Evolutionary conservation across 2,113 vertebrate species (phyloP).

Genomic region (Prolemur simus): DNA sequence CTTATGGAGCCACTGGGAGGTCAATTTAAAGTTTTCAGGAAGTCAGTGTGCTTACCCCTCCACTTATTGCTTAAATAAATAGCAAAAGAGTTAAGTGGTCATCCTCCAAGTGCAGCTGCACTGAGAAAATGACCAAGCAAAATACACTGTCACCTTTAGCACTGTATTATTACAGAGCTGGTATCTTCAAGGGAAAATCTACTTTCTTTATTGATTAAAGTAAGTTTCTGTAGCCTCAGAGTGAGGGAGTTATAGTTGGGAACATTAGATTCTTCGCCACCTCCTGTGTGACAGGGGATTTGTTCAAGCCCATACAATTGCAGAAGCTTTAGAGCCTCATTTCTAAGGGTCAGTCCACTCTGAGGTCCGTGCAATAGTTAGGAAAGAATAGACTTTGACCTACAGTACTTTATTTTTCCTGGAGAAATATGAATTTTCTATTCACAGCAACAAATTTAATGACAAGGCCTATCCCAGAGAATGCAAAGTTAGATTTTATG

Average conservation of each 20-base stretch:
- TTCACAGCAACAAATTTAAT: neutral
- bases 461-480: neutral
- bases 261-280: neutral
- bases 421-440: neutral
- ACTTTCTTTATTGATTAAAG: slow-evolving; percentile 9
- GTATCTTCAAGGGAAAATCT: slow-evolving; percentile 23
- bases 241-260: neutral
- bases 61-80: slow-evolving; percentile 63
- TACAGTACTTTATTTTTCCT: neutral
- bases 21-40: slow-evolving; percentile 58
- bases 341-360: neutral
- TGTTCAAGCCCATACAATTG: neutral
- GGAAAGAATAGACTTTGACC: neutral
- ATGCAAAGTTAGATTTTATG: neutral
- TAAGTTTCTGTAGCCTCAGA: neutral
- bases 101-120: neutral
- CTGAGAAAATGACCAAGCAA: slow-evolving; percentile 47
- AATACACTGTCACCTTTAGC: neutral
- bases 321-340: neutral
- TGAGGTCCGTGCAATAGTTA: neutral
- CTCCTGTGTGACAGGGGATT: neutral
- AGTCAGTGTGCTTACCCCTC: neutral
- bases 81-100: slow-evolving; percentile 33
- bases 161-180: neutral
- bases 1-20: slow-evolving; percentile 31